Evolutionary conservation across 2,888 invertebrate genomes (phyloP), one percentile per base, ranked within the genome.

Genomic region (Stenodera caucasica): DNA sequence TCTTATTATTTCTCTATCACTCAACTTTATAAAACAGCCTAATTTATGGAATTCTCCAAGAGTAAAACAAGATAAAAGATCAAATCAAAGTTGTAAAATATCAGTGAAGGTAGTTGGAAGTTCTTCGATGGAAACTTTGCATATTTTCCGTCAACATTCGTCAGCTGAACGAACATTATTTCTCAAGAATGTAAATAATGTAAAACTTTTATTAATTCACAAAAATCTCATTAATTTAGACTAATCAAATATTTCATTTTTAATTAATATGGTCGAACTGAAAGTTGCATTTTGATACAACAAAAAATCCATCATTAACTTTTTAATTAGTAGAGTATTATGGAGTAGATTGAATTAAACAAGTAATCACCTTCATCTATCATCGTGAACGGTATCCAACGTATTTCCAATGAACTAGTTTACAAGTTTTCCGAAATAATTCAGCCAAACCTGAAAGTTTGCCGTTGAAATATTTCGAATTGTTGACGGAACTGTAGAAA

Each of bases 181-280:
- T 8, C 15, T 37, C 18, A 45, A 45, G 21, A 45, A 45, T 45
- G 45, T 12, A 5, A 45, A 12, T 45, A 21, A 57, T 49, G 45
- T 4, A 14, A 21, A 52, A n/a, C 9, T 21, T 32, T 50, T 49
- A 58, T 58, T 56, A 62, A 62, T 62, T 56, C 53, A 53, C 53
- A 58, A 58, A 56, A 58, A 58, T 51, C 58, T 58, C 55, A 58
- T 59, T 62, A 58, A 33, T 52, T 59, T n/a, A 18, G 12, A 56
- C 52, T 58, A 52, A 56, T 59, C 53, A 51, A 23, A 37, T 55
- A 58, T 62, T 58, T 53, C 30, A 53, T 37, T 55, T 58, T 56
- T 58, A 62, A 62, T 62, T 62, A 62, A 54, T 53, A 58, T 56
- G 49, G 56, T 45, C 11, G 8, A 1, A 7, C 4, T n/a, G n/a